Evolutionary conservation across 2,888 invertebrate genomes (phyloP).

Genomic region (Leptinotarsa haldemani): DNA sequence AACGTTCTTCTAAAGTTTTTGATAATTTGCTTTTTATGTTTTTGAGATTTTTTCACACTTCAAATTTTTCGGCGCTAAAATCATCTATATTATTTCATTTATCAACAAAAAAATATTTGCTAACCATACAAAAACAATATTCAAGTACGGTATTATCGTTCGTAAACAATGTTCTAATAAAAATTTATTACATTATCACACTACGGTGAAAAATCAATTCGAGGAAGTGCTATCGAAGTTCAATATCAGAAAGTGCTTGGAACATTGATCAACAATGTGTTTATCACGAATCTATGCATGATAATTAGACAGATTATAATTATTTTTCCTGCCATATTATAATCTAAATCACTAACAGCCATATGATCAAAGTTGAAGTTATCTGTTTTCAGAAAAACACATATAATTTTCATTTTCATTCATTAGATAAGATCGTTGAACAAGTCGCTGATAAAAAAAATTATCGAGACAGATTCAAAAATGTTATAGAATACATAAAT

Average conservation of each 20-base stretch:
- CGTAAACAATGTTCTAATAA: neutral
- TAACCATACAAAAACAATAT: neutral
- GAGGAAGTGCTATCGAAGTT: neutral
- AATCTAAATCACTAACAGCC: conserved; percentile 1
- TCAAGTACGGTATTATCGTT: neutral
- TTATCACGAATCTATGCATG: conserved; percentile 8
- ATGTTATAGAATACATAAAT: too few relatives aligned
- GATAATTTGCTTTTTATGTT: too few relatives aligned
- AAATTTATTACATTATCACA: neutral
- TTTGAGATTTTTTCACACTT: too few relatives aligned
- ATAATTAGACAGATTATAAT: conserved; percentile 2
- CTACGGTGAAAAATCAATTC: conserved; percentile 4
- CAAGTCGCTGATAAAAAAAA: neutral
- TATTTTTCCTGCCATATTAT: conserved; percentile 1
- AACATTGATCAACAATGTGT: conserved; percentile 11
- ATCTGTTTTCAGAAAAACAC: neutral
- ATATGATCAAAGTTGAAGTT: conserved; percentile 10
- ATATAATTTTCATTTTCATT: neutral
- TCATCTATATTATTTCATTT: neutral
- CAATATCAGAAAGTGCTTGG: neutral
- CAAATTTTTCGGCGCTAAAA: too few relatives aligned
- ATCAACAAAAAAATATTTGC: neutral
- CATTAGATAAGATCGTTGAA: neutral
- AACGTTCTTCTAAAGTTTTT: too few relatives aligned
- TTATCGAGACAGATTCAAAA: neutral